Evolutionary conservation across 2,888 invertebrate species (phyloP), one percentile per base, ranked within the genome.

Genomic region (Zeuzera pyrina): DNA sequence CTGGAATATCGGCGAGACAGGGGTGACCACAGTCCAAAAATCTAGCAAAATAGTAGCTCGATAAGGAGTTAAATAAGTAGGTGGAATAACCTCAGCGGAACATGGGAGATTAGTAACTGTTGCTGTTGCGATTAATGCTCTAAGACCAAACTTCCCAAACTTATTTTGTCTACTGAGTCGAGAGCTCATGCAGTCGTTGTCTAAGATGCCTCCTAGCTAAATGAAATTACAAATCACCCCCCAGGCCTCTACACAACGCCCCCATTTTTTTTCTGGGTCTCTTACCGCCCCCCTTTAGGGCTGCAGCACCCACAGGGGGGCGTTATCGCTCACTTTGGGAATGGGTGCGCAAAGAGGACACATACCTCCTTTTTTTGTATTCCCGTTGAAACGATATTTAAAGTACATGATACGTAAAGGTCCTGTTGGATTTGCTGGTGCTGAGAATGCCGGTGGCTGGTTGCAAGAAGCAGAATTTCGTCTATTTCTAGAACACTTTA

Each of bases 371-470:
- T 31, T 31, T 29, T 39, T 36, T 16, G 31, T 34, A 14, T 39
- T 39, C 27, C 42, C 29, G n/a, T 27, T 34, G 25, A 36, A 36
- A 29, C 35, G 34, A 34, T 42, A 33, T 19, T 34, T 41, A 34
- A 36, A 42, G 29, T 39, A 45, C 25, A 32, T 47, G 36, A 37
- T 43, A 30, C 38, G 36, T 13, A 37, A 41, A 10, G 41, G 39
- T 30, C 41, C 41, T 33, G 27, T 35, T 31, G 38, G 37, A n/a
- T 39, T 24, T 35, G 30, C 33, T 24, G 39, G 39, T 11, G 36
- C 38, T 31, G 41, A 35, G 3, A 43, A 43, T 31, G 21, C 26
- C 14, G 32, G 30, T 29, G 42, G 39, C 4, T 42, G 37, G 39
- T 38, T 42, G 35, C 31, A 34, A 15, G 35, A 39, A 12, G 34